phyloP scores from a whole-genome alignment of 2,797 vertebrate species.

The Alectoris magna region DNA sequence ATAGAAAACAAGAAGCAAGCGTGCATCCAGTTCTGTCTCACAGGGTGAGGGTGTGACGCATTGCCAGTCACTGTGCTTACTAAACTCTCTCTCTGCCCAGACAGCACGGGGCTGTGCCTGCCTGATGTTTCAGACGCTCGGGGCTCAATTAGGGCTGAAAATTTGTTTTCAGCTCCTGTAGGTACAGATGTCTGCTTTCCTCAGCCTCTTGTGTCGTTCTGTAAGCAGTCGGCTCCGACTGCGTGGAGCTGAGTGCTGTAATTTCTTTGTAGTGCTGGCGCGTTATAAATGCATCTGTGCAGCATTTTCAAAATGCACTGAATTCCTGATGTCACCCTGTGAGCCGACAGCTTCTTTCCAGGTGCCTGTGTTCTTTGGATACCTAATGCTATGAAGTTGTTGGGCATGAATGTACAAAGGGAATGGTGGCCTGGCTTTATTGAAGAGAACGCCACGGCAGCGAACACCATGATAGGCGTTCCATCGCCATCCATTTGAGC shows the following conservation, averaged over 20 bases:
- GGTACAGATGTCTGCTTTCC: neutral
- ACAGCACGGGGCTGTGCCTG: neutral
- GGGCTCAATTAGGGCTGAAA: slow-evolving; percentile 6
- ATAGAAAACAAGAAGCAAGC: neutral
- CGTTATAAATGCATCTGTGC: neutral
- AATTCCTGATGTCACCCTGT: neutral
- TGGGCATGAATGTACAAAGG: neutral
- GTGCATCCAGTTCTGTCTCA: neutral
- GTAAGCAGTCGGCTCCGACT: neutral
- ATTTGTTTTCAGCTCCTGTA: neutral
- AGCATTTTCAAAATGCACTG: neutral
- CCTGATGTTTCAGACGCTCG: neutral
- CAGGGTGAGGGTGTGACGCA: slow-evolving; percentile 17
- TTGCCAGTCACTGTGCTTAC: neutral
- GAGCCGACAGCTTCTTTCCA: neutral
- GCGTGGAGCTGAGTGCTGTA: neutral
- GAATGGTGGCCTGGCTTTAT: neutral
- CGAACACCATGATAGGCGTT: accelerated
- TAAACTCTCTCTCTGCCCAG: neutral
- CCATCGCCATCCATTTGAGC: accelerated
- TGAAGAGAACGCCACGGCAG: neutral
- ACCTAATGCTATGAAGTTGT: neutral
- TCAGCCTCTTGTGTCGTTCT: neutral
- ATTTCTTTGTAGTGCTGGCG: neutral
- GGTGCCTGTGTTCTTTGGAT: neutral